These are phyloP conservation scores for Hypselothyrea guttata DNA, from an alignment of 2,888 invertebrate species.

Conservation along the genomic window DNA sequence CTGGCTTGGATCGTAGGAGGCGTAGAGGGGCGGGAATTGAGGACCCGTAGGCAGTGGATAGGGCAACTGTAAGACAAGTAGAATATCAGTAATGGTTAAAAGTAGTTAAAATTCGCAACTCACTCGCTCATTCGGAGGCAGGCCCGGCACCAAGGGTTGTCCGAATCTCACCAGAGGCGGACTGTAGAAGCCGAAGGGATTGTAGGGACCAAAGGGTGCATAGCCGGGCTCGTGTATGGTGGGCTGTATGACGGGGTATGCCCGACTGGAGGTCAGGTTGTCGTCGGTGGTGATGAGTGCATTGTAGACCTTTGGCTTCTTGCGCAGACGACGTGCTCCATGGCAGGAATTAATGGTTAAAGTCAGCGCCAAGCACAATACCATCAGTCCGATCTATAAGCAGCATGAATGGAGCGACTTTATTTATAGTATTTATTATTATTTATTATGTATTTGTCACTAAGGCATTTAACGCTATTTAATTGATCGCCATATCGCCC, in stretches of 20 bases:
- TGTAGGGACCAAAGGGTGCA: slow-evolving; percentile 79
- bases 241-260: slow-evolving; percentile 89
- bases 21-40: slow-evolving; percentile 58
- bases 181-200: slow-evolving; percentile 78
- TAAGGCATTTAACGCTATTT: slow-evolving; percentile 52
- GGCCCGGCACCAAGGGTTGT: slow-evolving; percentile 77
- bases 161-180: slow-evolving; percentile 77
- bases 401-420: slow-evolving; percentile 12
- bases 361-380: slow-evolving; percentile 55
- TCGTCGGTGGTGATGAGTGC: slow-evolving; percentile 90
- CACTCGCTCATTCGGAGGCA: slow-evolving; percentile 74
- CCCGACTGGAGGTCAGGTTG: slow-evolving; percentile 88
- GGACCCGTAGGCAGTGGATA: slow-evolving; percentile 66
- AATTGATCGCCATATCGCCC: slow-evolving; percentile 64
- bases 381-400: slow-evolving; percentile 56
- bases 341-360: slow-evolving; percentile 27
- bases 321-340: slow-evolving; percentile 73
- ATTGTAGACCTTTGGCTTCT: slow-evolving; percentile 90
- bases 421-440: slow-evolving; percentile 7
- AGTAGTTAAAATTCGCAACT: slow-evolving; percentile 6
- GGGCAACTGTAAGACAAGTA: slow-evolving; percentile 60
- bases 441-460: slow-evolving; percentile 50
- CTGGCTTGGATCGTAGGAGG: slow-evolving; percentile 51
- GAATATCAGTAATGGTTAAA: background rate
- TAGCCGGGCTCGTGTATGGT: slow-evolving; percentile 86